A percentile compares a stretch with the other conserved stretches of the same genome.
These are phyloP conservation scores for Hystrix cristata DNA, from an alignment of 2,113 vertebrate species.

Conservation along the genomic window DNA sequence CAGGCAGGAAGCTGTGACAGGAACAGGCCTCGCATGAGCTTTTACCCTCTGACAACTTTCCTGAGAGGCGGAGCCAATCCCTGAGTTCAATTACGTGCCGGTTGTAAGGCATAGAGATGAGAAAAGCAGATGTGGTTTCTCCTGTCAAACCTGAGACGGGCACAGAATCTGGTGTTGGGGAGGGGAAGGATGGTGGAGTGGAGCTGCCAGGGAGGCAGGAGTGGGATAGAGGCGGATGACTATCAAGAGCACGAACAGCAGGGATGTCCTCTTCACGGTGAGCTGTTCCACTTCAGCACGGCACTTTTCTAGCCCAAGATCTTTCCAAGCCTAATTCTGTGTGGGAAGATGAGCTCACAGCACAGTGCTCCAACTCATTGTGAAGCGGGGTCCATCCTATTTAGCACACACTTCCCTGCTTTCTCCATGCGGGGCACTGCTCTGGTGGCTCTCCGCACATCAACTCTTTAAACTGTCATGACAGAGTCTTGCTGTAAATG, in stretches of 20 bases:
- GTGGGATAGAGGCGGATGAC: not conserved
- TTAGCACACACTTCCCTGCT: not conserved
- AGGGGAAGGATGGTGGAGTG: accelerated
- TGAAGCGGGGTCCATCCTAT: not conserved
- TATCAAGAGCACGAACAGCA: not conserved
- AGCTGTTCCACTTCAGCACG: not conserved
- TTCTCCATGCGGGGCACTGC: not conserved
- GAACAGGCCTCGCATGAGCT: not conserved
- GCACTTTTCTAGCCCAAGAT: not conserved
- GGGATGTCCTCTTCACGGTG: not conserved
- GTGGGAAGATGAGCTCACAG: not conserved
- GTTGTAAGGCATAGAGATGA: not conserved
- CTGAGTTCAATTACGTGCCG: not conserved
- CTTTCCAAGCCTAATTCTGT: not conserved
- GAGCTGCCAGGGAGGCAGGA: accelerated
- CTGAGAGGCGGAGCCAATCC: not conserved
- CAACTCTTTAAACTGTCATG: not conserved
- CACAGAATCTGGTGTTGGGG: not conserved
- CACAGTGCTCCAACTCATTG: not conserved
- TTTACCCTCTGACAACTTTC: not conserved
- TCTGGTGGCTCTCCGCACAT: not conserved
- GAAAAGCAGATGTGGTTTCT: not conserved
- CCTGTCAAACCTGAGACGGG: not conserved
- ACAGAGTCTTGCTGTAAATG: not conserved
- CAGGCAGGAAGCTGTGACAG: not conserved